phyloP scores from a whole-genome alignment of 2,113 vertebrate species.

The Hoplias malabaricus region DNA sequence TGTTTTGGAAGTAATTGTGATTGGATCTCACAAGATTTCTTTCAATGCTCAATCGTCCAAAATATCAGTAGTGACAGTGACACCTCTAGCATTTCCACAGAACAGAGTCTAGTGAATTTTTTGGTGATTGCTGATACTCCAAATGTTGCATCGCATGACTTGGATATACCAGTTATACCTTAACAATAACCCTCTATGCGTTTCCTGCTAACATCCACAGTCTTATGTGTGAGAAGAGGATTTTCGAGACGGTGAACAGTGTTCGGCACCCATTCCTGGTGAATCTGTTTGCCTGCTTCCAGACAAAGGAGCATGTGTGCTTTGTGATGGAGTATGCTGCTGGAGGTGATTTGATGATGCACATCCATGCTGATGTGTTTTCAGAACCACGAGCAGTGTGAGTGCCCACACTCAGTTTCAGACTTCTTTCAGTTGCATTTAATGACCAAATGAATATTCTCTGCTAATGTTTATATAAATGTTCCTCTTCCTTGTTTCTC shows the following conservation, averaged over 20 bases:
- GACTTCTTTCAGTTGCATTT: neutral
- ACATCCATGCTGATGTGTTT: slow-evolving; percentile 98
- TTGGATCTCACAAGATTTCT: too few relatives aligned
- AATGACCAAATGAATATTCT: neutral
- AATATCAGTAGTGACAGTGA: too few relatives aligned
- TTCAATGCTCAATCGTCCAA: too few relatives aligned
- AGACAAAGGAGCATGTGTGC: slow-evolving; percentile 97
- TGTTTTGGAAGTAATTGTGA: too few relatives aligned
- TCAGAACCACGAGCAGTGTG: slow-evolving; percentile 95
- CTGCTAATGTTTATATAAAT: neutral
- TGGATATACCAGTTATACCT: neutral
- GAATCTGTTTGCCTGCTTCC: slow-evolving; percentile 98
- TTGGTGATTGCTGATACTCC: neutral
- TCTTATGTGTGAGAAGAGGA: slow-evolving; percentile 98
- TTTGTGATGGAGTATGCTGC: slow-evolving; percentile 99
- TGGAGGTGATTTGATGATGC: slow-evolving; percentile 98
- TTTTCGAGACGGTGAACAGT: slow-evolving; percentile 98
- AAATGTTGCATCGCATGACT: neutral
- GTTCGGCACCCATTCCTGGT: slow-evolving; percentile 98
- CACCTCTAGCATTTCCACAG: neutral
- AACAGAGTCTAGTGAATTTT: neutral
- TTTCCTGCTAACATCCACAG: slow-evolving; percentile 68
- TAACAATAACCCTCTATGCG: neutral
- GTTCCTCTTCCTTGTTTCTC: neutral
- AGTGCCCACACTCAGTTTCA: slow-evolving; percentile 66